Base-by-base conservation (phyloP, 2,888 invertebrate species). In the Cataglyphis albicans region DNA sequence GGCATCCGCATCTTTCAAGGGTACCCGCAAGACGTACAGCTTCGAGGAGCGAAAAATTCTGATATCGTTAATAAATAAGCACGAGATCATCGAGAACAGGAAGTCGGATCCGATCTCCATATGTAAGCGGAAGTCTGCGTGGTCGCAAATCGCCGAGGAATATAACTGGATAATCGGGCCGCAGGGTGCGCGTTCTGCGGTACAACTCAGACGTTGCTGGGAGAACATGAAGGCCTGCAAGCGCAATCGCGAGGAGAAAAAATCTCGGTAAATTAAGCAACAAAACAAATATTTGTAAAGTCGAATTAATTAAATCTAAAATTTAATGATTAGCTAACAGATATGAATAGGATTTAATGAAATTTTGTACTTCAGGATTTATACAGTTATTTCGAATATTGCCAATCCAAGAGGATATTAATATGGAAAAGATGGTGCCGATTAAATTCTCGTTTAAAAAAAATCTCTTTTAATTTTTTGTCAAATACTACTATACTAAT, bases 191-290 rank as follows among this genome's bases (percentile, higher is more conserved):
- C 88, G 92, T 10, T 91, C 92, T 0, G 87, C 90, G 0, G 86
- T 92, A 9, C 92, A 92, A 57, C 78, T 92, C 3, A 86, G 92
- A 73, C 91, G 92, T 68, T 92, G 92, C 55, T 92, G 92, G 92
- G 92, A 92, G 75, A 92, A 92, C 80, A 92, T 92, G 92, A 92
- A 92, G 73, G 91, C 91, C 12, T 91, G 91, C 74, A 92, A 92
- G 78, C 89, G 90, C 68, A 91, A 90, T 87, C 90, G 92, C 9
- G 92, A 92, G n/a, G 91, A 91, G 41, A 88, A 86, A n/a, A 89
- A 86, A 59, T 70, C 86, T 0, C 86, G 91, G 91, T 91, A 85
- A 90, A 76, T 78, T 48, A 15, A 52, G 7, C n/a, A n/a, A 25
- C 10, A 9, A 25, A 74, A 32, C 48, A n/a, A 35, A 48, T 29